Evolutionary conservation across 2,888 invertebrate genomes (phyloP).

Genomic region (Geotrupes spiniger): DNA sequence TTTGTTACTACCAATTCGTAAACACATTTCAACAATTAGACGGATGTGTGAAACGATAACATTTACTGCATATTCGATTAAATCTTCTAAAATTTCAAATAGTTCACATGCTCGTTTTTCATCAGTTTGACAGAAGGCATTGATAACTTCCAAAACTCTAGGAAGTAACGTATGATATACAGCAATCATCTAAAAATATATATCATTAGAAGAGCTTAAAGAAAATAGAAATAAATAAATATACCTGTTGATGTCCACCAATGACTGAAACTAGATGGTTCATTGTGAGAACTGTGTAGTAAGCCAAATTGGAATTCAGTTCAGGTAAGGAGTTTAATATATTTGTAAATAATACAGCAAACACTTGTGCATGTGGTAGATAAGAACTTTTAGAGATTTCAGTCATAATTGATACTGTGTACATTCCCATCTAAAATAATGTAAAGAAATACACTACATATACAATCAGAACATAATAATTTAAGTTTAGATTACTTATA

Average conservation of each 20-base stretch:
- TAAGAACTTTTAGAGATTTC: constrained; percentile 69
- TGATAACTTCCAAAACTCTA: constrained; percentile 60
- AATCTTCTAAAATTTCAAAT: constrained; percentile 64
- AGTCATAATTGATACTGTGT: constrained; percentile 66
- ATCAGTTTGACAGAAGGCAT: constrained; percentile 55
- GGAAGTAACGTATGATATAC: constrained; percentile 63
- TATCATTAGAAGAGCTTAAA: not conserved
- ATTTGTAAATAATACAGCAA: constrained; percentile 55
- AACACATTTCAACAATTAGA: constrained; percentile 62
- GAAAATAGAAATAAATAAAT: not conserved
- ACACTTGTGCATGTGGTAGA: constrained; percentile 61
- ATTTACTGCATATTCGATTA: constrained; percentile 61
- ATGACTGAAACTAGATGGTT: constrained; percentile 63
- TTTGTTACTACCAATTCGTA: constrained; percentile 59
- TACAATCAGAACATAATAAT: too few species aligned
- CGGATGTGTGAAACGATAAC: constrained; percentile 64
- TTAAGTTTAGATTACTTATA: too few species aligned
- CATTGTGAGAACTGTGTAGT: constrained; percentile 63
- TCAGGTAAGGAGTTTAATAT: constrained; percentile 52
- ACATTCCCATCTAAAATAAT: constrained; percentile 60
- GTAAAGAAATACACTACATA: constrained; percentile 8
- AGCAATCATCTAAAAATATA: constrained; percentile 51
- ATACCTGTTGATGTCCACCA: constrained; percentile 61
- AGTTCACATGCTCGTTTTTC: constrained; percentile 61
- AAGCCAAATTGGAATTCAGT: constrained; percentile 53